Evolutionary conservation across 2,113 vertebrate genomes (phyloP).

Genomic region (Nothobranchius kuhntae): DNA sequence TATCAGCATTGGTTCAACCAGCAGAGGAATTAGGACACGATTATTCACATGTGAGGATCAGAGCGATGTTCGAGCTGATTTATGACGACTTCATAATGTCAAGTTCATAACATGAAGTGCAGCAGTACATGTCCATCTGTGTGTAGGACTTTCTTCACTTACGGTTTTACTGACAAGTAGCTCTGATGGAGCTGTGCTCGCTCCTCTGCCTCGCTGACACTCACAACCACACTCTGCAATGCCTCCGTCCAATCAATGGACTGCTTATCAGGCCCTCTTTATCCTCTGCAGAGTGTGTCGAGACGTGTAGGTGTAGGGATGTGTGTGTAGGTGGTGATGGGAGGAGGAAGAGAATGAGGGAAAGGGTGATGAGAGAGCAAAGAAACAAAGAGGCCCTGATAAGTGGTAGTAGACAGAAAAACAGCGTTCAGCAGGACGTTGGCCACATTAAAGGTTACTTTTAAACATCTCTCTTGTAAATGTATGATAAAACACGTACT

Average conservation of each 20-base stretch:
- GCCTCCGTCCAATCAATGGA: constrained; percentile 65
- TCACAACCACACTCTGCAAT: constrained; percentile 56
- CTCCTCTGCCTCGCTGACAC: constrained; percentile 47
- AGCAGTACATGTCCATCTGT: neutral
- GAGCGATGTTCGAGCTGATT: neutral
- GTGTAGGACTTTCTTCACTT: constrained; percentile 25
- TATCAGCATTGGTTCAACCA: constrained; percentile 1
- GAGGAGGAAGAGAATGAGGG: constrained; percentile 8
- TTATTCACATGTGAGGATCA: neutral
- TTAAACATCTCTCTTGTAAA: neutral
- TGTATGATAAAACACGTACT: neutral
- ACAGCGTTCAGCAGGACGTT: constrained; percentile 12
- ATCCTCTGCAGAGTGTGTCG: constrained; percentile 3
- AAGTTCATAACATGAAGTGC: constrained; percentile 10
- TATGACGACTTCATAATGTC: constrained; percentile 6
- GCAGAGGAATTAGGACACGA: neutral
- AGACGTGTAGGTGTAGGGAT: constrained; percentile 1
- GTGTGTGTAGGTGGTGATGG: constrained; percentile 13
- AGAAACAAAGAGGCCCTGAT: constrained; percentile 15
- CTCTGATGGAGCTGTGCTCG: constrained; percentile 60
- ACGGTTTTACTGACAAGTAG: constrained; percentile 30
- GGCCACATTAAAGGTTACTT: constrained; percentile 5
- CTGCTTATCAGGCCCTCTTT: constrained; percentile 50
- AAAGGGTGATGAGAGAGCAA: constrained; percentile 6
- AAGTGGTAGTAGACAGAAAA: constrained; percentile 20